Conservation (phyloP, 2,888 invertebrate species). For the Leptopilina drosophilae region DNA sequence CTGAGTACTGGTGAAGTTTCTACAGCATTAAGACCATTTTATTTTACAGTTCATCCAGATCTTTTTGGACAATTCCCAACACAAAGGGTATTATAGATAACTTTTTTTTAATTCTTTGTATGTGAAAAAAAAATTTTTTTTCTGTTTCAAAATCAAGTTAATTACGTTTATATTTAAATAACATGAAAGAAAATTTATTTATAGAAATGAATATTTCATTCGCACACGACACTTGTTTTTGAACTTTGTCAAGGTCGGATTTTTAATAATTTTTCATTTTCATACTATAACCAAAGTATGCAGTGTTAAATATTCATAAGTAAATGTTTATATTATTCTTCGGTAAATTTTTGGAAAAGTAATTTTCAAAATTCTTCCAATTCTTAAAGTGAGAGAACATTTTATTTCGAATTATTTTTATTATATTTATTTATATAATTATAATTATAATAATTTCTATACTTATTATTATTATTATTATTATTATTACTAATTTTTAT, state of each 20-base stretch:
- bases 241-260: conserved; percentile 2
- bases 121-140: background rate
- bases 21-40: conserved; percentile 94
- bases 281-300: background rate
- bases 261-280: conserved; percentile 4
- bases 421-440: no score
- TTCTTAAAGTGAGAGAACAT: no score
- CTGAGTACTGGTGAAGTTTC: conserved; percentile 91
- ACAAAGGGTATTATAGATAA: conserved; percentile 83
- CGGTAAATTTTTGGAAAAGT: no score
- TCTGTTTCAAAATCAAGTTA: background rate
- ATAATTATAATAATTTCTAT: no score
- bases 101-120: background rate
- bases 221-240: background rate
- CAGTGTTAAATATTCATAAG: no score
- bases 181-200: conserved; percentile 51
- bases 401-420: no score
- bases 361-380: no score
- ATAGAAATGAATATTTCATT: conserved; percentile 49
- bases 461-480: no score
- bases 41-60: conserved; percentile 97
- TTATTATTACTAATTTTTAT: no score
- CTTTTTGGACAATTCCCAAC: conserved; percentile 94
- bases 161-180: no score
- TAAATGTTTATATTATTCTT: no score